Evolutionary conservation across 2,797 vertebrate species (phyloP), one percentile per base, ranked within the genome.

Genomic region (Labeo calbasu): DNA sequence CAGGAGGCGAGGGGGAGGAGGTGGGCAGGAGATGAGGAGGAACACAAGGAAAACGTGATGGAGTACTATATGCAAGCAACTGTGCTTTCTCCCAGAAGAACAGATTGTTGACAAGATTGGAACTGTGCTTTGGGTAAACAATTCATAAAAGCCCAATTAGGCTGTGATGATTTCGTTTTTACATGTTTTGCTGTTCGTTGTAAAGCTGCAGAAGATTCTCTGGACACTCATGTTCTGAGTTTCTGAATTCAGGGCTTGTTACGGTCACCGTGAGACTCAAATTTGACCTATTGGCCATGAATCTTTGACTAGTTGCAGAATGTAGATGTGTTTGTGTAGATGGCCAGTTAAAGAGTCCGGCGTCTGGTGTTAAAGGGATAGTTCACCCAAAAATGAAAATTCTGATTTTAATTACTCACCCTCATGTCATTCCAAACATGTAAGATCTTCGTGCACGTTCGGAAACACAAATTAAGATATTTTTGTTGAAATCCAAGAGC

Each of bases 81-180:
- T 79, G 63, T 32, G 80, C 48, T 55, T 86, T 79, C 73, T 83
- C 66, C 68, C 68, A 48, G 65, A 70, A 70, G 77, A 83, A 61
- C 77, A 57, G 80, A 85, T 82, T 71, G 83, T 65, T 57, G 43
- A 79, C 55, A 61, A 50, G 61, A 55, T 81, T 84, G n/a, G 40
- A 51, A 28, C 68, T 84, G 11, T 79, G 84, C 69, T 75, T 61
- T 80, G 55, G 43, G 77, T 76, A 85, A 85, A 82, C 80, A 81
- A 50, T 69, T 28, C 43, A n/a, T 79, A 83, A 75, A 87, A 77
- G 77, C n/a, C 81, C 70, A 86, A 77, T 81, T 80, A 86, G 50
- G 28, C 50, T 57, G 10, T n/a, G 57, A 43, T 85, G 59, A 71
- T 70, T 79, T 78, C 7, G 14, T 83, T 61, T 43, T 40, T 12